Conservation (phyloP, 2,113 vertebrate species). For the Aleadryas rufinucha region DNA sequence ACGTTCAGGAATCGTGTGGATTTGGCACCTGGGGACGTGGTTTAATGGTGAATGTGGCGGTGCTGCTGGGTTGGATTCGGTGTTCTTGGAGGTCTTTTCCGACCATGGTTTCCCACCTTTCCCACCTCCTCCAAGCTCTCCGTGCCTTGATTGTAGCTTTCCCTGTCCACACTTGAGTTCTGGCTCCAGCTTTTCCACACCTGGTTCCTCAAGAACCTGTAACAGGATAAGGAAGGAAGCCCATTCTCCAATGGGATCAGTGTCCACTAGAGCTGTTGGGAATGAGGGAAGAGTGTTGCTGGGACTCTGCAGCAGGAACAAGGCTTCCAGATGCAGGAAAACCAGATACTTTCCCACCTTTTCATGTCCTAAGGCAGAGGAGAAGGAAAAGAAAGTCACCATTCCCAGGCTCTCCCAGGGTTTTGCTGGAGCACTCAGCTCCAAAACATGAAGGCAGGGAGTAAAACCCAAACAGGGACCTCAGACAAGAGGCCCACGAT, state of each 20-base stretch:
- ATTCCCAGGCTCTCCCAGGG: background rate
- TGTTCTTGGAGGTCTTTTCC: background rate
- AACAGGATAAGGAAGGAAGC: background rate
- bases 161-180: background rate
- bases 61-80: background rate
- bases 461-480: background rate
- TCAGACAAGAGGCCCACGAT: background rate
- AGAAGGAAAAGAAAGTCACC: background rate
- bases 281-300: background rate
- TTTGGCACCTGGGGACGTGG: fast-evolving
- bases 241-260: background rate
- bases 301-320: background rate
- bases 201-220: background rate
- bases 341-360: too few relatives aligned
- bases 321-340: background rate
- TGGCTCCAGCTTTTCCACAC: background rate
- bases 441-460: background rate
- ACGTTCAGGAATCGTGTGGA: fast-evolving
- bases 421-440: background rate
- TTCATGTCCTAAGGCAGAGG: background rate
- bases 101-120: background rate
- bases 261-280: background rate
- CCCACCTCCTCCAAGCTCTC: background rate
- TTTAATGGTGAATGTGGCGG: background rate
- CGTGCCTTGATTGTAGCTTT: background rate